These are phyloP conservation scores for Seriola aureovittata DNA, from an alignment of 2,113 vertebrate species.

Conservation along the genomic window DNA sequence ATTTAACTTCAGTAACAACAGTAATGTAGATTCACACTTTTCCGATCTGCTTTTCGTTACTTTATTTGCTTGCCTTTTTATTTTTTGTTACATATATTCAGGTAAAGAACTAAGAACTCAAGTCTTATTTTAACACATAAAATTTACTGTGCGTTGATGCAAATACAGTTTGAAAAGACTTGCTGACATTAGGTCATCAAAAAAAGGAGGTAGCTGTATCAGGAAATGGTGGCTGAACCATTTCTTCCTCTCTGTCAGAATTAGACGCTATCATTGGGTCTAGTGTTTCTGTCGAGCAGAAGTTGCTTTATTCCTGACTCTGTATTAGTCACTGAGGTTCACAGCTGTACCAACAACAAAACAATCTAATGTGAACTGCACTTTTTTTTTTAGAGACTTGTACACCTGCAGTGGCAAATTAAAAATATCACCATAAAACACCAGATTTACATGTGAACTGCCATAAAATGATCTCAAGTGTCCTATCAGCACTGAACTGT, in stretches of 20 bases:
- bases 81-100: background rate
- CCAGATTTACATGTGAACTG: constrained; percentile 32
- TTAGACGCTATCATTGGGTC: constrained; percentile 34
- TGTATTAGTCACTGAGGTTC: background rate
- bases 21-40: background rate
- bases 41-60: background rate
- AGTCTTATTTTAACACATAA: background rate
- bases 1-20: background rate
- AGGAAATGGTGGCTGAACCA: constrained; percentile 75
- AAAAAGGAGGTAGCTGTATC: constrained; percentile 51
- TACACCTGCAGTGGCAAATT: background rate
- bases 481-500: constrained; percentile 1
- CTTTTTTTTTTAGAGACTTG: background rate
- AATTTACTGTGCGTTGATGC: accelerated
- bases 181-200: constrained; percentile 63
- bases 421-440: background rate
- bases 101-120: background rate
- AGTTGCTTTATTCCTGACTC: constrained; percentile 24
- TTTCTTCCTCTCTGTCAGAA: constrained; percentile 78
- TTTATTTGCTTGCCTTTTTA: background rate
- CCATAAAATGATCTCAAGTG: constrained; percentile 5
- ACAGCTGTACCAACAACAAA: background rate
- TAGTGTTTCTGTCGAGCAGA: constrained; percentile 30
- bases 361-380: background rate
- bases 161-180: background rate